Percentiles rank a stretch among this genome's conserved stretches.
These are phyloP conservation scores for Siniperca knerii DNA, from an alignment of 2,113 vertebrate species.

Conservation along the genomic window DNA sequence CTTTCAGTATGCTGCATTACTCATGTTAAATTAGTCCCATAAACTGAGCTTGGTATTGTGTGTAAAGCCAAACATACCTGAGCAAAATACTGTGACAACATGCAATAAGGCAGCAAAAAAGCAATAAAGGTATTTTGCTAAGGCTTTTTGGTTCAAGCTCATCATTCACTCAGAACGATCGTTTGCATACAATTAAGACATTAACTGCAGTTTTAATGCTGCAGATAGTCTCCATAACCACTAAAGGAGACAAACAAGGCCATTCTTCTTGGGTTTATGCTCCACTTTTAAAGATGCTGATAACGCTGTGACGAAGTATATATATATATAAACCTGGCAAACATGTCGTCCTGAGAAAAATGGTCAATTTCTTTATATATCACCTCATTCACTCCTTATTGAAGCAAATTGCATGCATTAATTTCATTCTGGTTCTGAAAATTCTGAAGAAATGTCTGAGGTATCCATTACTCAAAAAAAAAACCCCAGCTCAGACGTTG, in stretches of 20 bases:
- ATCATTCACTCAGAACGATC: constrained; percentile 24
- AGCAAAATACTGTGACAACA: constrained; percentile 20
- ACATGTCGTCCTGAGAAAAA: constrained; percentile 10
- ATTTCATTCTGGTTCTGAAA: constrained; percentile 43
- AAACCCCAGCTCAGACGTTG: constrained; percentile 26
- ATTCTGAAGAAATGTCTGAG: constrained; percentile 29
- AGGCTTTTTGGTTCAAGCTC: constrained; percentile 3
- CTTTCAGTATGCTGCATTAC: constrained; percentile 45
- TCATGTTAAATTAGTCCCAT: constrained; percentile 41
- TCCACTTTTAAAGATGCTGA: constrained; percentile 13
- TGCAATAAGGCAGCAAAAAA: constrained; percentile 3
- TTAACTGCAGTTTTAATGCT: not conserved
- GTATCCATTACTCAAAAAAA: constrained; percentile 68
- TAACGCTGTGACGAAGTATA: not conserved
- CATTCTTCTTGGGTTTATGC: constrained; percentile 13
- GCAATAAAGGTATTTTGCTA: not conserved
- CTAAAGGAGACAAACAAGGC: constrained; percentile 1
- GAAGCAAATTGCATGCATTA: constrained; percentile 41
- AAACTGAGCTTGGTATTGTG: constrained; percentile 4
- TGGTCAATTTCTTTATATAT: constrained; percentile 5
- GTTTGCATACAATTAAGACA: constrained; percentile 35
- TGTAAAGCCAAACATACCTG: constrained; percentile 18
- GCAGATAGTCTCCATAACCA: constrained; percentile 12
- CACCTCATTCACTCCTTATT: constrained; percentile 41
- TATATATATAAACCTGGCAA: constrained; percentile 16